Percentiles rank a stretch among this genome's conserved stretches.
phyloP scores from a whole-genome alignment of 2,113 vertebrate genomes.

The Benitochromis conjunctus region DNA sequence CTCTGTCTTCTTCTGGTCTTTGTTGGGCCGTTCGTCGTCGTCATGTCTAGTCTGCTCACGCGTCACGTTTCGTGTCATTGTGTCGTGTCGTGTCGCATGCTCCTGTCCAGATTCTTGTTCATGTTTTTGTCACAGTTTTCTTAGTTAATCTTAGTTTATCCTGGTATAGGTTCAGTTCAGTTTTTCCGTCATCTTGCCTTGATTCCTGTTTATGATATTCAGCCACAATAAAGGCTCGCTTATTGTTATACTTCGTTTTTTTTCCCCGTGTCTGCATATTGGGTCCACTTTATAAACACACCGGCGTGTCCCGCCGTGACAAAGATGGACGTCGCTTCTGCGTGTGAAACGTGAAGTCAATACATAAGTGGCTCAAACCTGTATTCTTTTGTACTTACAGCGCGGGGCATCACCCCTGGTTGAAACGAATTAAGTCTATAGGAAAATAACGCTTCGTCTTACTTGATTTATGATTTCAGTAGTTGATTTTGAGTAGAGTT shows the following conservation, averaged over 20 bases:
- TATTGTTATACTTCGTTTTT: neutral
- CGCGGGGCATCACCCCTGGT: neutral
- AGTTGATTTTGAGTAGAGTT: accelerated
- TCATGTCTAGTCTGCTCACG: neutral
- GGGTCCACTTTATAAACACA: neutral
- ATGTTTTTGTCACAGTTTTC: no score
- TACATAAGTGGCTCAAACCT: neutral
- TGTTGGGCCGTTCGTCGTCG: neutral
- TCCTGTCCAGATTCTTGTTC: no score
- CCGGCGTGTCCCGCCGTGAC: neutral
- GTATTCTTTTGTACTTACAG: neutral
- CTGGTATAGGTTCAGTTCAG: neutral
- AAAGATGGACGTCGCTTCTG: neutral
- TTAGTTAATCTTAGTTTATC: neutral
- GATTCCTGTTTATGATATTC: neutral
- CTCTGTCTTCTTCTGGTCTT: neutral
- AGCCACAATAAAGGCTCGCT: accelerated
- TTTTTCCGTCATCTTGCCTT: neutral
- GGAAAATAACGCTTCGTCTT: accelerated
- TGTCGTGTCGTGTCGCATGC: no score
- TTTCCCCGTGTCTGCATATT: neutral
- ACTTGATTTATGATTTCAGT: neutral
- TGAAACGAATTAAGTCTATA: neutral
- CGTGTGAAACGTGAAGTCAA: neutral
- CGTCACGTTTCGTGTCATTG: no score